Evolutionary conservation across 2,797 vertebrate species (phyloP), one percentile per base, ranked within the genome.

Genomic region (Rhynchonycteris naso): DNA sequence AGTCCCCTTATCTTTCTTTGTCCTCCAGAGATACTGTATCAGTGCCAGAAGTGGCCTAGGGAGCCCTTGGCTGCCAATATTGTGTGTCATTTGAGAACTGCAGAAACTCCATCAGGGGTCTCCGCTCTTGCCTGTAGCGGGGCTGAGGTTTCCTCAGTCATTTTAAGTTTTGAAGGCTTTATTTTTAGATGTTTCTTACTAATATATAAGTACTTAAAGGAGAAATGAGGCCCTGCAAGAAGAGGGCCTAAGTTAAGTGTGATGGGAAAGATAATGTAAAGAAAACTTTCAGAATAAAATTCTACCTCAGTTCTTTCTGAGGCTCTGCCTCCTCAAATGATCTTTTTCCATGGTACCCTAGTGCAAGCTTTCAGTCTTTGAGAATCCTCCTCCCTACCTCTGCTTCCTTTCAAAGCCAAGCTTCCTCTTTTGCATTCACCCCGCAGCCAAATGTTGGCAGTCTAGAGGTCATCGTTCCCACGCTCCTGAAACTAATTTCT

Each of bases 21-120:
- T 93, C 88, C 93, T 85, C 82, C 38, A 74, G 56, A 95, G 93
- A 96, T 95, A 96, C 0, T 80, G 6, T 97, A 92, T 95, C 95
- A 65, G 54, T 86, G 75, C 81, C 80, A 94, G 91, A 54, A 90
- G 65, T 72, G 78, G 58, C 71, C 72, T 63, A 26, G 68, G 89
- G 81, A 94, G 50, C 61, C 68, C 59, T 38, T 69, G 78, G 63
- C 87, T 86, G 90, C 94, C 90, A 95, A 50, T 91, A 85, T 74
- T 92, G 65, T 81, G 93, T 90, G 90, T 71, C 68, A 94, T 78
- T 72, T 88, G 88, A 95, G 95, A 76, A 75, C 28, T 15, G 5
- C 63, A 59, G 85, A 74, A 90, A 76, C 84, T 74, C 71, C 21
- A 35, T 92, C 88, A 11, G 69, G 54, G 26, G 22, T 52, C 81